These are phyloP conservation scores for Macrosoma leucophasiata DNA, from an alignment of 2,888 invertebrate species.

Conservation along the genomic window DNA sequence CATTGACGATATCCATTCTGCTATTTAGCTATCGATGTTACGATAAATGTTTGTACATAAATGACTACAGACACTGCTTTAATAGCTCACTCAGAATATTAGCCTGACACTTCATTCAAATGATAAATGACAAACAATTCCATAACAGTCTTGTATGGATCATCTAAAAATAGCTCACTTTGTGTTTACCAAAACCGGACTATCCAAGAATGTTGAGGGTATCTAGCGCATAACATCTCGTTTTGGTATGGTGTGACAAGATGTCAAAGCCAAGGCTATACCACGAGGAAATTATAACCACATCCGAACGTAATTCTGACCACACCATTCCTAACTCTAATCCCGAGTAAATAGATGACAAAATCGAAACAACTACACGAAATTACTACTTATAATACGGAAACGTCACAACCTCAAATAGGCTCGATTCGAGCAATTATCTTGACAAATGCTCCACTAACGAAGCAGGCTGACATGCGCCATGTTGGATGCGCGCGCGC, in stretches of 20 bases:
- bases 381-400: conserved; percentile 52
- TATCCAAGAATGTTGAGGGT: conserved; percentile 25
- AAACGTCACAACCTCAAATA: conserved; percentile 54
- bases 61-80: no score
- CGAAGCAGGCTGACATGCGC: conserved; percentile 48
- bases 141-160: no score
- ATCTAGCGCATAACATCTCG: conserved; percentile 40
- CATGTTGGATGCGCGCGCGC: conserved; percentile 45
- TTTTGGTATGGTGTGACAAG: conserved; percentile 44
- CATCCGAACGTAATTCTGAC: background rate
- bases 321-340: conserved; percentile 3
- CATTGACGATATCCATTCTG: no score
- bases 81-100: no score
- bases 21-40: no score
- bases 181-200: conserved; percentile 14
- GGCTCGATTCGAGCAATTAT: conserved; percentile 57
- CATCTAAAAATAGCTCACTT: no score
- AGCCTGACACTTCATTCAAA: no score
- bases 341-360: background rate
- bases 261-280: conserved; percentile 56
- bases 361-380: background rate
- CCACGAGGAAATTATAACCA: no score
- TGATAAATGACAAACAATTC: no score
- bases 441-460: conserved; percentile 67
- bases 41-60: no score